phyloP scores from a whole-genome alignment of 2,888 invertebrate species.

The Rhagonycha fulva region DNA sequence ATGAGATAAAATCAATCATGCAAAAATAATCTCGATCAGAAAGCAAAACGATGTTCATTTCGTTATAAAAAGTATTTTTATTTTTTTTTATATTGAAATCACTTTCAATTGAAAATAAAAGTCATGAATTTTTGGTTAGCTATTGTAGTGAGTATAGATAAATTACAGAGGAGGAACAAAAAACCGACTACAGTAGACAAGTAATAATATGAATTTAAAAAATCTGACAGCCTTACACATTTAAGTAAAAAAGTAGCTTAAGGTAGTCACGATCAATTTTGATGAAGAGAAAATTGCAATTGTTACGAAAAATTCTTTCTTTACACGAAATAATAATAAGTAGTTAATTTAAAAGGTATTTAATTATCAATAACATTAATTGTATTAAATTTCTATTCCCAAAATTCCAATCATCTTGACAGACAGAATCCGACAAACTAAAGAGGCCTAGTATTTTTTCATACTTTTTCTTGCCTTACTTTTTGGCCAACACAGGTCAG shows the following conservation, averaged over 20 bases:
- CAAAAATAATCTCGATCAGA: constrained; percentile 1
- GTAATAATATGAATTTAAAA: neutral
- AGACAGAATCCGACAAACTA: no score
- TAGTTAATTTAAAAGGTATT: neutral
- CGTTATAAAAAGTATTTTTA: neutral
- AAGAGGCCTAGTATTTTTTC: no score
- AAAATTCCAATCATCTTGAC: no score
- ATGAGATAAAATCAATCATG: neutral
- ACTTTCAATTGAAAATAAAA: neutral
- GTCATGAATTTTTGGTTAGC: neutral
- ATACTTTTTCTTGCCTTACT: no score
- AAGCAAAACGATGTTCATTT: constrained; percentile 1
- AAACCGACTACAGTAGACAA: neutral
- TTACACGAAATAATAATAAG: neutral
- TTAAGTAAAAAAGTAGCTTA: neutral
- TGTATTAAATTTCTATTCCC: no score
- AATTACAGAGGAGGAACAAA: neutral
- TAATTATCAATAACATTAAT: neutral
- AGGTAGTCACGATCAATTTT: no score
- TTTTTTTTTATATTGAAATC: neutral
- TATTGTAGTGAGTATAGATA: neutral
- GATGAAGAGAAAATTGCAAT: neutral
- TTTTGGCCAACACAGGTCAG: no score
- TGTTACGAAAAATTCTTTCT: neutral
- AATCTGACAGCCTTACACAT: neutral